These are phyloP conservation scores for Lagopus muta DNA, from an alignment of 2,113 vertebrate species.

Conservation along the genomic window DNA sequence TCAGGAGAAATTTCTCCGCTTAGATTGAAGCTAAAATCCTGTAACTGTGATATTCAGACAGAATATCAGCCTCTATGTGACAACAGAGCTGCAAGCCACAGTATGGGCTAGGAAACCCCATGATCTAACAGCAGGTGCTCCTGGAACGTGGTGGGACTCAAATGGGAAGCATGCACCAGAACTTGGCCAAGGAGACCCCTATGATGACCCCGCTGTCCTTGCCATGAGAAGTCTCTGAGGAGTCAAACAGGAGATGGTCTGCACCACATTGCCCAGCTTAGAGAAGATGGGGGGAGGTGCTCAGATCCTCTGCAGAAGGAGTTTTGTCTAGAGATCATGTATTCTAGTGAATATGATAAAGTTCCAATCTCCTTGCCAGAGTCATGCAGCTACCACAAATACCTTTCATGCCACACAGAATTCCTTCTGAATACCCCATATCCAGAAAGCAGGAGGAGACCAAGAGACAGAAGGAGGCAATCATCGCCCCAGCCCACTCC, in stretches of 20 bases:
- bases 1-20: not conserved
- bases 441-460: not conserved
- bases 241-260: not conserved
- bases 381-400: not conserved
- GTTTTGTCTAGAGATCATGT: not conserved
- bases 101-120: not conserved
- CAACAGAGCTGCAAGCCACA: not conserved
- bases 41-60: not conserved
- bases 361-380: not conserved
- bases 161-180: not conserved
- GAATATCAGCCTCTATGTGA: not conserved
- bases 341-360: not conserved
- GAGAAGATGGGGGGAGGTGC: not conserved
- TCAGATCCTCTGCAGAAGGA: not conserved
- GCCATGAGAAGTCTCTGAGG: not conserved
- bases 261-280: fast-evolving
- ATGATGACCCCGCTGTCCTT: not conserved
- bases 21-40: not conserved
- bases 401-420: not conserved
- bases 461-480: constrained; percentile 16
- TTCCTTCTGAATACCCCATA: not conserved
- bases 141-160: not conserved
- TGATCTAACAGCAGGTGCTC: not conserved
- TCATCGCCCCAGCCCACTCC: not conserved
- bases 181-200: not conserved